Evolutionary conservation across 1,140 invertebrate genomes (phyloP).

Genomic region (Phymorhynchus buccinoides): DNA sequence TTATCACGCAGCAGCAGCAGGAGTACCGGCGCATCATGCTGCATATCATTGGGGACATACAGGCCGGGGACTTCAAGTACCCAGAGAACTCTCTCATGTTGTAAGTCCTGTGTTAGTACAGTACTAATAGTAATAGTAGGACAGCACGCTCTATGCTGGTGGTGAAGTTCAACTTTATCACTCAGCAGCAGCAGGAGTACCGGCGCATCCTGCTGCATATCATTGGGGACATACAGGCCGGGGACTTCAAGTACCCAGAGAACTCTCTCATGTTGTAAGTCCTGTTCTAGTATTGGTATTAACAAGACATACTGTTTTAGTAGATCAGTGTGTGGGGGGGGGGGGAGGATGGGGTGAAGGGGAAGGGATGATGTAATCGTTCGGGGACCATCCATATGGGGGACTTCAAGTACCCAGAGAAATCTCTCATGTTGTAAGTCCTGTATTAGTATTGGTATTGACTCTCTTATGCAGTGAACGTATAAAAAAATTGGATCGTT

Average conservation of each 20-base stretch:
- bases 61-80: slow-evolving; percentile 85
- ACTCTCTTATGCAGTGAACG: too few relatives aligned
- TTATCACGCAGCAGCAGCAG: slow-evolving; percentile 83
- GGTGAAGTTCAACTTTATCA: slow-evolving; percentile 69
- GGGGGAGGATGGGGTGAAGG: too few relatives aligned
- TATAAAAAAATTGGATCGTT: too few relatives aligned
- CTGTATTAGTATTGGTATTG: too few relatives aligned
- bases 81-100: slow-evolving; percentile 84
- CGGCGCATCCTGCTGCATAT: slow-evolving; percentile 79
- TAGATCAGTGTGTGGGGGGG: too few relatives aligned
- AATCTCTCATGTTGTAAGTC: slow-evolving; percentile 86
- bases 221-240: slow-evolving; percentile 81
- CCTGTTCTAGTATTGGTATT: slow-evolving; percentile 15
- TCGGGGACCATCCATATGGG: slow-evolving; percentile 83
- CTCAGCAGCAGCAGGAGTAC: slow-evolving; percentile 81
- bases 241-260: slow-evolving; percentile 85
- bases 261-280: slow-evolving; percentile 88
- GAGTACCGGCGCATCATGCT: slow-evolving; percentile 81
- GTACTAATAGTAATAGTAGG: too few relatives aligned
- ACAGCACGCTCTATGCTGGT: too few relatives aligned
- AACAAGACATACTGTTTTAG: too few relatives aligned
- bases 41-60: slow-evolving; percentile 80
- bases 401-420: slow-evolving; percentile 84
- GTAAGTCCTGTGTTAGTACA: slow-evolving; percentile 78
- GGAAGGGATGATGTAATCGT: too few relatives aligned